Percentiles rank a stretch among this genome's conserved stretches.
phyloP scores from a whole-genome alignment of 2,113 vertebrate genomes.

The Orientallactaga bullata region DNA sequence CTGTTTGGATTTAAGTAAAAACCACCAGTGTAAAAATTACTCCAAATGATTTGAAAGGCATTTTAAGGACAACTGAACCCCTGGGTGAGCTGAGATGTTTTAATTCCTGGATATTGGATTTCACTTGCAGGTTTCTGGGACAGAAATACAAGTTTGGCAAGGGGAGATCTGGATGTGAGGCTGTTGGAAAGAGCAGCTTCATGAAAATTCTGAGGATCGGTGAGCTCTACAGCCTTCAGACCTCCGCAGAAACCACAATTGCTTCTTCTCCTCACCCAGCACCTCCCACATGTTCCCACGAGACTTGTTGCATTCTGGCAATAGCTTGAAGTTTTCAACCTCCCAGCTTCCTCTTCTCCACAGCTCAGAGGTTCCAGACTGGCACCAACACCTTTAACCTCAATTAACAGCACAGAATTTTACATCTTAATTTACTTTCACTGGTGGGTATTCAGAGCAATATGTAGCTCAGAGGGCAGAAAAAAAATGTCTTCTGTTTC shows the following conservation, averaged over 20 bases:
- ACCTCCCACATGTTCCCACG: conserved; percentile 79
- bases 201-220: conserved; percentile 73
- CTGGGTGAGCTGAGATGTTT: conserved; percentile 8
- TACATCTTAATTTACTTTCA: conserved; percentile 33
- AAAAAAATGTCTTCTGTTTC: background rate
- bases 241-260: conserved; percentile 85
- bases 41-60: conserved; percentile 61
- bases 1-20: conserved; percentile 64
- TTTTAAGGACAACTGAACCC: conserved; percentile 67
- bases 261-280: conserved; percentile 80
- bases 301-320: conserved; percentile 67
- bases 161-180: background rate
- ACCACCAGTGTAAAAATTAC: conserved; percentile 49
- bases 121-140: conserved; percentile 40
- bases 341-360: conserved; percentile 65
- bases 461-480: background rate
- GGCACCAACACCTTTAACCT: conserved; percentile 30
- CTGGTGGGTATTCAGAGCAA: background rate
- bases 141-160: conserved; percentile 62
- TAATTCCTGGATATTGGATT: conserved; percentile 57
- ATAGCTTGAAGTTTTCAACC: conserved; percentile 65
- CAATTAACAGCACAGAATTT: conserved; percentile 47
- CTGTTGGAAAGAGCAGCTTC: conserved; percentile 37
- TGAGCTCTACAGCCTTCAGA: conserved; percentile 70
- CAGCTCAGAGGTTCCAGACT: conserved; percentile 44